Percentiles rank a stretch among this genome's conserved stretches.
phyloP scores from a whole-genome alignment of 2,113 vertebrate species.

The Lates calcarifer region DNA sequence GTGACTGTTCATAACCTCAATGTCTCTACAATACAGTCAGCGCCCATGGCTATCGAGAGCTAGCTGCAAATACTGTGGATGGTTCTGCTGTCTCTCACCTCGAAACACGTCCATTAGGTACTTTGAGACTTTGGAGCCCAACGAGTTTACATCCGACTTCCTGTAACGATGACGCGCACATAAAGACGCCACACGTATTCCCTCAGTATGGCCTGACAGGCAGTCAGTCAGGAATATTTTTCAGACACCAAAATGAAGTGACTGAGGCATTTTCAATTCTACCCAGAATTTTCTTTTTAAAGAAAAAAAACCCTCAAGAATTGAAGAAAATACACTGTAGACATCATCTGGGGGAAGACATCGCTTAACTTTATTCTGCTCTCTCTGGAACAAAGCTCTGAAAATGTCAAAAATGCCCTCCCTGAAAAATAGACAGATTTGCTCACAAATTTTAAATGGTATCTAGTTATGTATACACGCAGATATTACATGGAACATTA shows the following conservation, averaged over 20 bases:
- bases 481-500: constrained; percentile 24
- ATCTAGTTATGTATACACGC: constrained; percentile 2
- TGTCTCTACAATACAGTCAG: not conserved
- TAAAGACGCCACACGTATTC: rapidly evolving
- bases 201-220: not conserved
- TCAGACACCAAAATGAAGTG: too few relatives aligned
- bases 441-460: constrained; percentile 21
- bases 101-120: not conserved
- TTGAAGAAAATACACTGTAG: not conserved
- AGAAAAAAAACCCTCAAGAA: not conserved
- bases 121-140: too few relatives aligned
- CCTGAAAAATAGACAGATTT: constrained; percentile 39
- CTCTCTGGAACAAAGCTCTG: constrained; percentile 20
- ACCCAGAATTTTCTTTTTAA: not conserved
- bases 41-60: not conserved
- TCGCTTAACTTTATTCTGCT: constrained; percentile 40
- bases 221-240: not conserved
- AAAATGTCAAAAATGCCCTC: constrained; percentile 14
- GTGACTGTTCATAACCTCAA: not conserved
- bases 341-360: constrained; percentile 10
- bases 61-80: not conserved
- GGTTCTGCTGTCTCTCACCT: not conserved
- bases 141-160: not conserved
- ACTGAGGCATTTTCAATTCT: not conserved
- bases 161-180: not conserved